Percentiles rank a stretch among this genome's conserved stretches.
Evolutionary conservation across 2,888 invertebrate species (phyloP).

Genomic region (Alloscopus bannaensis): DNA sequence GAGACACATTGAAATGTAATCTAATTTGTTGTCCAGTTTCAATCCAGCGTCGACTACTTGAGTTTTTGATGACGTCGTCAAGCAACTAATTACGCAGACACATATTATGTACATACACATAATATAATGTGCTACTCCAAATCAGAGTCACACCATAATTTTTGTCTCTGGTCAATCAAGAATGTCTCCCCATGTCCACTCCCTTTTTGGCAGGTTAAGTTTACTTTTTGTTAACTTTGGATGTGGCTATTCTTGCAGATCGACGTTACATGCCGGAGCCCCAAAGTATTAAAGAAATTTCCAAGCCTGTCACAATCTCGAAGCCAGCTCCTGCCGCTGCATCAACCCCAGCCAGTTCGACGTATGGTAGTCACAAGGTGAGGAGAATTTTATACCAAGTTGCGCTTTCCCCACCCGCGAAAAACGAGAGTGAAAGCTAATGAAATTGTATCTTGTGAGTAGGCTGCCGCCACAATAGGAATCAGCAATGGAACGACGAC

Average conservation of each 20-base stretch:
- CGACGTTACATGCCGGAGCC: conserved; percentile 89
- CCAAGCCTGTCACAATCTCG: conserved; percentile 77
- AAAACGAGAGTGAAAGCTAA: neutral
- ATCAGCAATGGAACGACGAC: conserved; percentile 69
- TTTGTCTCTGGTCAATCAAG: too few species aligned
- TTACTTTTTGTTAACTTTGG: neutral
- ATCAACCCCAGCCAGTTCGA: conserved; percentile 66
- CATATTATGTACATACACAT: too few species aligned
- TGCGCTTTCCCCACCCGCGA: neutral
- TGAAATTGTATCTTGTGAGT: conserved; percentile 5
- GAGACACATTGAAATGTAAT: too few species aligned
- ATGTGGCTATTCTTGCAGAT: conserved; percentile 77
- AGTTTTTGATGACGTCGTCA: too few species aligned
- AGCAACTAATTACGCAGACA: too few species aligned
- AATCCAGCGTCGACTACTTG: too few species aligned
- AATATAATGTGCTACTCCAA: too few species aligned
- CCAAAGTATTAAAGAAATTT: conserved; percentile 87
- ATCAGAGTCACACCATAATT: too few species aligned
- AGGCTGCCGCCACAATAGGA: conserved; percentile 74
- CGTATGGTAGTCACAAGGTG: conserved; percentile 73
- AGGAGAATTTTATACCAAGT: neutral
- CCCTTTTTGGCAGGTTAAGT: too few species aligned
- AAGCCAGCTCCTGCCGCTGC: conserved; percentile 78
- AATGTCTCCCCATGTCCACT: too few species aligned
- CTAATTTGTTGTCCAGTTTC: too few species aligned